A percentile compares a stretch with the other conserved stretches of the same genome.
These are phyloP conservation scores for Camelus bactrianus DNA, from an alignment of 2,113 vertebrate species.

Conservation along the genomic window DNA sequence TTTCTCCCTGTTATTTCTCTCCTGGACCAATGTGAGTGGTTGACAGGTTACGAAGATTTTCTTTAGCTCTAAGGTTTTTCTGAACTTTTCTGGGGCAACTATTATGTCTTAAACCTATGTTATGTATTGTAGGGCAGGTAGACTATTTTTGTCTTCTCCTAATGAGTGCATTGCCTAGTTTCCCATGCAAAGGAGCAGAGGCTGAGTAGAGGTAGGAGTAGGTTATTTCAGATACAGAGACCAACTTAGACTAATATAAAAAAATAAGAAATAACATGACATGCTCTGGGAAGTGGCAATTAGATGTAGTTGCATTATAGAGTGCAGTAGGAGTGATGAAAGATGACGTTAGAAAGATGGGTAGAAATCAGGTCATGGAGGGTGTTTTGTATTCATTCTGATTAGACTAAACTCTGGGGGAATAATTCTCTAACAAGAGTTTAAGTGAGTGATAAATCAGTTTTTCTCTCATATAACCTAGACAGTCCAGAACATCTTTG, in stretches of 20 bases:
- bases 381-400: neutral
- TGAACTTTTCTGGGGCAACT: neutral
- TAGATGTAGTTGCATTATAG: neutral
- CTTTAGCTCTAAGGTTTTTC: neutral
- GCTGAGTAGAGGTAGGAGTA: neutral
- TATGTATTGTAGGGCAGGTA: rapidly evolving
- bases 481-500: neutral
- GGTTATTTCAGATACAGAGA: neutral
- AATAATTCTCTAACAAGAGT: neutral
- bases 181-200: neutral
- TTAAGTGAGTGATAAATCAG: neutral
- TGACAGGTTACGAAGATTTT: neutral
- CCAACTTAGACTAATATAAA: neutral
- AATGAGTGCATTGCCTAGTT: neutral
- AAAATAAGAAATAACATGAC: neutral
- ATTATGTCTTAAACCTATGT: neutral
- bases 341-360: neutral
- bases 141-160: neutral
- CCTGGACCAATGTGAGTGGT: neutral
- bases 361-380: neutral
- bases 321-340: neutral
- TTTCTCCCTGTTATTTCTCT: neutral
- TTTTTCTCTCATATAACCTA: neutral
- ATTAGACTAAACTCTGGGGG: neutral
- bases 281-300: neutral